Evolutionary conservation across 2,113 vertebrate genomes (phyloP), one percentile per base, ranked within the genome.

Genomic region (Zootoca vivipara): DNA sequence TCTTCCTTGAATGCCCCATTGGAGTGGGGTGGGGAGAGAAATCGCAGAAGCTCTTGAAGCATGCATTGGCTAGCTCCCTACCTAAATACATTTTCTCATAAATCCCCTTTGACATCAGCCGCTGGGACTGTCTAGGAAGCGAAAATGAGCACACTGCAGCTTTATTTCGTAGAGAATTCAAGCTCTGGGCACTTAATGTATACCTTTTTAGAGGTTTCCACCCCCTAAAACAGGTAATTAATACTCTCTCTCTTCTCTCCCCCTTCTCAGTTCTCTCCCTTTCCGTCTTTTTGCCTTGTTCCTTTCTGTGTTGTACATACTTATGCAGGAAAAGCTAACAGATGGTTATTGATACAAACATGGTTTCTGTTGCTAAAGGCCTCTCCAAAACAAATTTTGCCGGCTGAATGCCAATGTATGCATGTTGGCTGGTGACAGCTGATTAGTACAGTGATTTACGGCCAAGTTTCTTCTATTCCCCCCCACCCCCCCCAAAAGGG

Each of bases 371-470:
- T 93, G 93, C 95, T 94, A 93, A 95, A 95, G 95, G 88, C 93
- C 91, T 93, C 94, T 81, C 79, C 94, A 91, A 95, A 95, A 96
- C 95, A 89, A 93, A 93, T 93, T 92, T 93, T 67, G 91, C 92
- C 97, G 97, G 97, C 97, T 94, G 86, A 91, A 88, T 96, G 98
- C 97, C 97, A 98, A 94, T 90, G 96, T 94, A 94, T 94, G 96
- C 96, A 94, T 96, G 96, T 95, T 97, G 97, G 96, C 97, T 95
- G 94, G 90, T 94, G 95, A 95, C 95, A 95, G 95, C 92, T 95
- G 95, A 96, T 96, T 96, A 96, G 95, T 90, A 86, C 90, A 89
- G 92, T 96, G 96, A 96, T 96, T 96, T 96, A 96, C 92, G 77
- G 93, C 95, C 94, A 92, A 95, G 93, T 92, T 92, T 81, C 81